phyloP scores from a whole-genome alignment of 2,888 invertebrate genomes.

The Eumacrocentrus americanus region DNA sequence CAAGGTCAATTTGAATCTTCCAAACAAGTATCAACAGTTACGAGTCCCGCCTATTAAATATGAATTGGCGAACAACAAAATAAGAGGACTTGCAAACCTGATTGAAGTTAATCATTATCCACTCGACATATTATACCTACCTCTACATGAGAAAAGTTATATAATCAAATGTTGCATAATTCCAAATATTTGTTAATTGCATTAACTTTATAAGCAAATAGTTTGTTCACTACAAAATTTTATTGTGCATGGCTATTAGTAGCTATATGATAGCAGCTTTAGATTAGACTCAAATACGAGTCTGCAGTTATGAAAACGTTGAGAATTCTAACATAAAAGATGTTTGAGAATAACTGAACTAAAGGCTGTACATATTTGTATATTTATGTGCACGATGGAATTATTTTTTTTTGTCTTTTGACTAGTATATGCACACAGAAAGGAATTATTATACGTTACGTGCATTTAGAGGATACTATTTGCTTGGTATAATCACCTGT shows the following conservation, averaged over 20 bases:
- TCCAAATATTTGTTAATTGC: slow-evolving; percentile 13
- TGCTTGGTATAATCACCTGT: neutral
- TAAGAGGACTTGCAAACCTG: slow-evolving; percentile 17
- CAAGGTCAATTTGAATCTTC: slow-evolving; percentile 73
- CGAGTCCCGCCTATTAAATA: slow-evolving; percentile 61
- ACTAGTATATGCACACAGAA: no score
- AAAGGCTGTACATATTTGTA: slow-evolving; percentile 21
- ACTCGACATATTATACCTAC: slow-evolving; percentile 17
- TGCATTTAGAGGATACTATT: no score
- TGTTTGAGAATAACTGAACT: neutral
- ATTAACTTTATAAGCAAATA: slow-evolving; percentile 7
- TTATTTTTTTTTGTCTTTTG: neutral
- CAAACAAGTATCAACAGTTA: slow-evolving; percentile 68
- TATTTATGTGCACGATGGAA: slow-evolving; percentile 12
- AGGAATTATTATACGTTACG: neutral
- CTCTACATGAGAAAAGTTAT: neutral
- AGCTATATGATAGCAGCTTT: neutral
- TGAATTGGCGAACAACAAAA: slow-evolving; percentile 1
- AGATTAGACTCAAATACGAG: neutral
- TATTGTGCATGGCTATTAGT: slow-evolving; percentile 2
- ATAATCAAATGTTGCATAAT: slow-evolving; percentile 11
- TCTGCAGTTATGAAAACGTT: neutral
- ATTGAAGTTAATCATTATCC: slow-evolving; percentile 23
- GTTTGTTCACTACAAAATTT: slow-evolving; percentile 6
- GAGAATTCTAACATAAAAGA: neutral